Evolutionary conservation across 2,113 vertebrate species (phyloP), one percentile per base, ranked within the genome.

Genomic region (Sebastes schlegelii): DNA sequence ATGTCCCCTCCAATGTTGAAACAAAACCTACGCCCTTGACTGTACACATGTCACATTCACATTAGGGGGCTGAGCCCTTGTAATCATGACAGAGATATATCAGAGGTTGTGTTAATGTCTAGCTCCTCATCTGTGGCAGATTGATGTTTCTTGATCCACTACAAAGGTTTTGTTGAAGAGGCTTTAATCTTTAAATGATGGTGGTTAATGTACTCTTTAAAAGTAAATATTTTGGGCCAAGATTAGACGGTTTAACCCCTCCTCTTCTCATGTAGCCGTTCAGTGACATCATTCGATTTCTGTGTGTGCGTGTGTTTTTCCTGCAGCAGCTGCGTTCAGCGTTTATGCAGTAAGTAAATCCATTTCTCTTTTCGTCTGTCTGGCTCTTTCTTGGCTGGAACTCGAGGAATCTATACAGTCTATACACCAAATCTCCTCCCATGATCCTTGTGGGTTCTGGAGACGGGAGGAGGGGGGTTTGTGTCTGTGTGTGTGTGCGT

Each of bases 401-500:
- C 92, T 83, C 8, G 74, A 89, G 93, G 92, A 95, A 94, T 95
- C 94, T 92, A 88, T 88, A 86, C 73, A 90, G 93, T 95, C 93
- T 94, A 94, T 92, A 94, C 93, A 92, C 86, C 78, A 93, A 89
- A 95, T 89, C 90, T 93, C 87, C 90, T 89, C 77, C 79, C 68
- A 79, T 91, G 92, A 93, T 94, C 90, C 91, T 83, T 71, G 6
- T 74, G 90, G 86, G 86, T 92, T 86, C 65, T 90, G 77, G 91
- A 90, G 86, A 90, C 80, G 61, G 61, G 68, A 73, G 85, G 85
- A 49, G 68, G 78, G 34, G 84, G 21, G 43, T 74, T 14, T 23
- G 23, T 80, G 48, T 45, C 17, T 57, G n/a, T 62, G 43, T 17
- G 43, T 17, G 6, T 1, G 23, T 4, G 42, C 11, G 17, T 34